phyloP scores from a whole-genome alignment of 2,888 invertebrate species.

The Ochlodes sylvanus region DNA sequence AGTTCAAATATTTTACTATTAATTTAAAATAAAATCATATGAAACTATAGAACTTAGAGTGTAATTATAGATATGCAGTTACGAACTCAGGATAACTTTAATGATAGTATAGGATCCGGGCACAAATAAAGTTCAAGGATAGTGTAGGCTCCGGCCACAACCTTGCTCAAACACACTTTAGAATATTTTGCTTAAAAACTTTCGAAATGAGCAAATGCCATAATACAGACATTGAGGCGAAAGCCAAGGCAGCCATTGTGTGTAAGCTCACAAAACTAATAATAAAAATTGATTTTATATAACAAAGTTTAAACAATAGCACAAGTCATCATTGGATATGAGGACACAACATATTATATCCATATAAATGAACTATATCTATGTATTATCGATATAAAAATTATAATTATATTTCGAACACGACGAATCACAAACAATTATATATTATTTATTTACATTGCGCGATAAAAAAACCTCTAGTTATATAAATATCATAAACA shows the following conservation, averaged over 20 bases:
- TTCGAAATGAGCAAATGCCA: slow-evolving; percentile 68
- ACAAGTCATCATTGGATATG: slow-evolving; percentile 28
- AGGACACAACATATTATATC: background rate
- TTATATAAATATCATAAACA: slow-evolving; percentile 39
- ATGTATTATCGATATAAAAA: slow-evolving; percentile 38
- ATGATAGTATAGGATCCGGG: background rate
- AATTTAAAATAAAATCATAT: slow-evolving; percentile 48
- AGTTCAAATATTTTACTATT: slow-evolving; percentile 53
- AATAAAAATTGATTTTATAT: slow-evolving; percentile 32
- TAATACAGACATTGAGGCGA: slow-evolving; percentile 62
- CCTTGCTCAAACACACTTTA: slow-evolving; percentile 13
- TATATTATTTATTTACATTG: slow-evolving; percentile 50
- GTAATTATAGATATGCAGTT: slow-evolving; percentile 43
- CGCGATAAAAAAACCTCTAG: slow-evolving; percentile 49
- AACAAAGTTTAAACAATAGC: slow-evolving; percentile 35
- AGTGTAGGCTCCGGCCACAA: background rate
- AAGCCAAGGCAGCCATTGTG: slow-evolving; percentile 36
- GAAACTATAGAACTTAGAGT: slow-evolving; percentile 38
- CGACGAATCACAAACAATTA: slow-evolving; percentile 47
- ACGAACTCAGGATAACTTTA: slow-evolving; percentile 20
- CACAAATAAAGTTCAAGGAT: background rate
- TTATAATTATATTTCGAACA: slow-evolving; percentile 41
- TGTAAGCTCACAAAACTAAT: slow-evolving; percentile 38
- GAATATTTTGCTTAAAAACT: slow-evolving; percentile 15
- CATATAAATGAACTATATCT: slow-evolving; percentile 30